These are phyloP conservation scores for Tolypeutes matacus DNA, from an alignment of 2,797 vertebrate genomes.

Conservation along the genomic window DNA sequence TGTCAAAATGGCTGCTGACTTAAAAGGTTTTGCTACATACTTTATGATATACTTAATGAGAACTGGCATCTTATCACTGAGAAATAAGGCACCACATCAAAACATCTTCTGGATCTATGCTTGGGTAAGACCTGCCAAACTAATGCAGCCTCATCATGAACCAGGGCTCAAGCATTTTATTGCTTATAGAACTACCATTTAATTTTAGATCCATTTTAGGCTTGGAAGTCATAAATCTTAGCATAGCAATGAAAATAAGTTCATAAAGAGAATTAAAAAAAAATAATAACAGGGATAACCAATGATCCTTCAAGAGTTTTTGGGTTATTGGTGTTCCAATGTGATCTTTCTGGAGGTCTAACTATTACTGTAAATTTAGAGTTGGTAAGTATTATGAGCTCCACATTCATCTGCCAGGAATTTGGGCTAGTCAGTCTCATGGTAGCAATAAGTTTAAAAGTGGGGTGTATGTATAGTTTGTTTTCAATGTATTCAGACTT, in stretches of 20 bases:
- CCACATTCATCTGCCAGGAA: neutral
- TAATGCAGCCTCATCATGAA: conserved; percentile 55
- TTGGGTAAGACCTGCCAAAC: conserved; percentile 75
- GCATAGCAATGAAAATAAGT: conserved; percentile 74
- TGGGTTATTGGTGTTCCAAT: conserved; percentile 34
- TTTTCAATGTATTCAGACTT: conserved; percentile 57
- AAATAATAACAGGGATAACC: neutral
- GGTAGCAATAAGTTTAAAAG: neutral
- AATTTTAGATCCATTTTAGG: conserved; percentile 78
- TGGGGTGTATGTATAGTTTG: neutral
- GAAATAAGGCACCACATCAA: conserved; percentile 75
- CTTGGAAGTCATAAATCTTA: conserved; percentile 79
- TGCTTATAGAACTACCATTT: conserved; percentile 74
- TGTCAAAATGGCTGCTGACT: conserved; percentile 80
- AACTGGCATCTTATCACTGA: conserved; percentile 80
- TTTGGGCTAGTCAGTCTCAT: neutral
- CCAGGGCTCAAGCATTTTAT: conserved; percentile 75
- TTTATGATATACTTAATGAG: conserved; percentile 83
- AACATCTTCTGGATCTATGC: conserved; percentile 71
- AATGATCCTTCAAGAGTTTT: conserved; percentile 28
- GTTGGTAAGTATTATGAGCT: neutral
- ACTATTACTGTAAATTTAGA: neutral
- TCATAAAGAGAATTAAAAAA: conserved; percentile 13
- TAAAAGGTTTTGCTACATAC: conserved; percentile 76
- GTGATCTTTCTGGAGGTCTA: neutral